Evolutionary conservation across 2,113 vertebrate genomes (phyloP).

Genomic region (Ariopsis seemanni): DNA sequence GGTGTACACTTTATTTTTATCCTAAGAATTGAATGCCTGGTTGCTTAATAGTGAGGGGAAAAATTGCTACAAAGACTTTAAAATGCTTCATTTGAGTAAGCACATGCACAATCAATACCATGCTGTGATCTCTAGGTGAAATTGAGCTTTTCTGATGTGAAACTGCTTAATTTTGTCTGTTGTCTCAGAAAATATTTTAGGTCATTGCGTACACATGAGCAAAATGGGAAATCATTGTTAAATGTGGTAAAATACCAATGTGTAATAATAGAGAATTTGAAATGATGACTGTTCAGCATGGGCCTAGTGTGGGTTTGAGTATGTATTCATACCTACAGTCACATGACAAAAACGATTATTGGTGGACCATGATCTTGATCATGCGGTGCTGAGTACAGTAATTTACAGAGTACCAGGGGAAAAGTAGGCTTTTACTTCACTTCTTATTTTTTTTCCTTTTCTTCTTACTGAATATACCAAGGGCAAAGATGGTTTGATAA

Average conservation of each 20-base stretch:
- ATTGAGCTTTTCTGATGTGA: constrained; percentile 33
- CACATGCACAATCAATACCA: constrained; percentile 26
- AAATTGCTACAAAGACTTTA: constrained; percentile 31
- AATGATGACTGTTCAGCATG: not conserved
- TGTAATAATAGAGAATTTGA: constrained; percentile 8
- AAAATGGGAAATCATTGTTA: not conserved
- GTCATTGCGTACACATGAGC: constrained; percentile 1
- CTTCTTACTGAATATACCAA: not conserved
- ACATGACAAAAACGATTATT: not conserved
- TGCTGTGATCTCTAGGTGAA: constrained; percentile 39
- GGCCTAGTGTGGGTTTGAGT: not conserved
- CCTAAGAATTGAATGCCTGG: constrained; percentile 37
- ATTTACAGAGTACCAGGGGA: not conserved
- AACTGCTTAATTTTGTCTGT: constrained; percentile 18
- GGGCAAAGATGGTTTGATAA: not conserved
- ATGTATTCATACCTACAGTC: not conserved
- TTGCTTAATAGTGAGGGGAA: constrained; percentile 32
- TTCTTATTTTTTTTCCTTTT: not conserved
- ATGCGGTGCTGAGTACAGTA: not conserved
- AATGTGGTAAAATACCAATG: constrained; percentile 7
- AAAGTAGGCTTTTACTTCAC: not conserved
- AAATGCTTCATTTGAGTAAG: constrained; percentile 22
- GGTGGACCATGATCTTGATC: too few species aligned
- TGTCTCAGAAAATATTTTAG: not conserved
- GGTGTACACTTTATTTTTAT: constrained; percentile 16